phyloP scores from a whole-genome alignment of 1,140 invertebrate species.

The Panagrolaimus sp. region DNA sequence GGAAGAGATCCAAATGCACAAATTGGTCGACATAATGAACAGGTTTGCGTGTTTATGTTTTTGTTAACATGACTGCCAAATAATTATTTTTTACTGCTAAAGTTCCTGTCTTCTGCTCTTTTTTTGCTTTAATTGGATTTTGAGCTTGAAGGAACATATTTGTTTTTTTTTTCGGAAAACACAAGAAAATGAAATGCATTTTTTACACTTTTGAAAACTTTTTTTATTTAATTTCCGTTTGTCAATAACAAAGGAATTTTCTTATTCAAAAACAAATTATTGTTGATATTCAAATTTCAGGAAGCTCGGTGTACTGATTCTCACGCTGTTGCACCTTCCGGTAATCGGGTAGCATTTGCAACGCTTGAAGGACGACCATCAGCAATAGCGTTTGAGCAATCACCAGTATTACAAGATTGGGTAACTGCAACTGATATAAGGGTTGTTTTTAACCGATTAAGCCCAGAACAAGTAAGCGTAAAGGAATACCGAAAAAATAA shows the following conservation, averaged over 20 bases:
- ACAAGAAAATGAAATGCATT: not conserved
- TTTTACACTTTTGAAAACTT: constrained; percentile 1
- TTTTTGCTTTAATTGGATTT: too few relatives aligned
- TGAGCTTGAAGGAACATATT: not conserved
- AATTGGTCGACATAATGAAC: constrained; percentile 82
- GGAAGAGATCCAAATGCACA: constrained; percentile 67
- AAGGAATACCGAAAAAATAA: too few relatives aligned
- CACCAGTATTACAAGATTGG: constrained; percentile 83
- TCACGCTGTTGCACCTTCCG: constrained; percentile 92
- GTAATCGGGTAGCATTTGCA: constrained; percentile 90
- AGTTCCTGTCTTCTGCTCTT: too few relatives aligned
- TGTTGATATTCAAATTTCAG: constrained; percentile 79
- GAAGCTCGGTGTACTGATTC: constrained; percentile 86
- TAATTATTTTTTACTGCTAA: too few relatives aligned
- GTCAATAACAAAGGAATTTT: too few relatives aligned
- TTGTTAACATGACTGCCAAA: not conserved
- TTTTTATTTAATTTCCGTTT: not conserved
- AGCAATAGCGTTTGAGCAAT: constrained; percentile 81
- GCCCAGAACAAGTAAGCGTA: too few relatives aligned
- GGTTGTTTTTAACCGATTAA: constrained; percentile 78
- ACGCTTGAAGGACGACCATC: constrained; percentile 88
- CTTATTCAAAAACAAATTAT: too few relatives aligned
- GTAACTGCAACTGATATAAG: constrained; percentile 88
- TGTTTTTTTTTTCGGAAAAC: not conserved
- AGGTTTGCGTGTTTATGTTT: constrained; percentile 69